These are phyloP conservation scores for Charaxes varanes DNA, from an alignment of 1,140 invertebrate species.

Conservation along the genomic window DNA sequence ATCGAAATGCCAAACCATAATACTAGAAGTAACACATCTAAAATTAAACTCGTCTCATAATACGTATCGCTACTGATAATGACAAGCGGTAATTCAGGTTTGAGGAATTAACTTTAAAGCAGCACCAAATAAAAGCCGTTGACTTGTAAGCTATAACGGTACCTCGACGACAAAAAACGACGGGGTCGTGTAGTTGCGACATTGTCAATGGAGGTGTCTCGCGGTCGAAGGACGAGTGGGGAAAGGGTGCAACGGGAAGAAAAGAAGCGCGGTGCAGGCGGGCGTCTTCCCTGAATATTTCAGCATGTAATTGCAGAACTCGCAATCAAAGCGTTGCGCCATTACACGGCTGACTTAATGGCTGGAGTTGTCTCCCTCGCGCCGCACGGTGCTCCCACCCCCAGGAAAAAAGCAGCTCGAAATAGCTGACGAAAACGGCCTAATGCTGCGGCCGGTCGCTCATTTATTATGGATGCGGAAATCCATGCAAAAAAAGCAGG, in stretches of 20 bases:
- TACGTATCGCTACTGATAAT: no score
- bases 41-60: no score
- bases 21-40: no score
- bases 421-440: slow-evolving; percentile 30
- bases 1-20: no score
- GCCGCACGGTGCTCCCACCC: slow-evolving; percentile 9
- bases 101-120: no score
- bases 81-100: no score
- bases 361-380: slow-evolving; percentile 17
- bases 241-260: slow-evolving; percentile 10
- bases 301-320: slow-evolving; percentile 52
- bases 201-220: slow-evolving; percentile 25
- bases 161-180: slow-evolving; percentile 23
- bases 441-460: slow-evolving; percentile 40
- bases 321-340: slow-evolving; percentile 44
- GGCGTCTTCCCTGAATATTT: slow-evolving; percentile 48
- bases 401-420: slow-evolving; percentile 29
- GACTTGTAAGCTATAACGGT: no score
- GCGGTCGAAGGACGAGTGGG: slow-evolving; percentile 1
- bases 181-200: slow-evolving; percentile 19
- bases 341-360: slow-evolving; percentile 47
- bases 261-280: slow-evolving; percentile 25
- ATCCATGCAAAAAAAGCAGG: slow-evolving; percentile 30
- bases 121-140: no score
- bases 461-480: slow-evolving; percentile 50